Evolutionary conservation across 2,797 vertebrate species (phyloP), one percentile per base, ranked within the genome.

Genomic region (Emydoidea blandingii): DNA sequence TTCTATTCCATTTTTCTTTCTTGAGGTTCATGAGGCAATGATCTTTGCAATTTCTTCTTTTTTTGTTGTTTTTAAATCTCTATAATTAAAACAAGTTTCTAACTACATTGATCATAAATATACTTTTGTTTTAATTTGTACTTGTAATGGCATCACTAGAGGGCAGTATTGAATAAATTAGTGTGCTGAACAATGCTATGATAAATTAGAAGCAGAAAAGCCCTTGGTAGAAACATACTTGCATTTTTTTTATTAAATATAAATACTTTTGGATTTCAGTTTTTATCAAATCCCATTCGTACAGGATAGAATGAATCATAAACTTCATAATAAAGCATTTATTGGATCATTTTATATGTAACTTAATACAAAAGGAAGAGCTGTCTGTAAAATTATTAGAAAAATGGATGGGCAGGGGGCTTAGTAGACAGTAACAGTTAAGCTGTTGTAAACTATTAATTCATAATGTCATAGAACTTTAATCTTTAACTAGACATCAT

Each of bases 81-180:
- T 11, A 1, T 85, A 90, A 82, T 85, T 83, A 86, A 94, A 92
- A 37, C 21, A 85, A 88, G 52, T 74, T 94, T 94, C 41, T 84
- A 74, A 90, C 89, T 80, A 87, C 82, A 94, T 80, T 85, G 16
- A 79, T 85, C 89, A 74, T 87, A 94, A 94, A 87, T 89, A 91
- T 79, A 25, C 50, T 90, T 90, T 89, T 94, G 91, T 80, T 85
- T 91, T 91, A 76, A 89, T 95, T 90, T 97, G 72, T 87, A 72
- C 79, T 95, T 91, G 94, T 85, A 72, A 56, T 49, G 74, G 34
- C 53, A 89, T 98, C 98, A 56, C 98, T 96, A 98, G 98, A 97
- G 97, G 97, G 97, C 96, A 95, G 79, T 85, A 94, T 92, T 94
- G 95, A 95, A 97, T 94, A 95, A 96, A 95, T 91, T 92, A 96